Conservation (phyloP, 2,113 vertebrate genomes). For the Chaenogobius annularis region DNA sequence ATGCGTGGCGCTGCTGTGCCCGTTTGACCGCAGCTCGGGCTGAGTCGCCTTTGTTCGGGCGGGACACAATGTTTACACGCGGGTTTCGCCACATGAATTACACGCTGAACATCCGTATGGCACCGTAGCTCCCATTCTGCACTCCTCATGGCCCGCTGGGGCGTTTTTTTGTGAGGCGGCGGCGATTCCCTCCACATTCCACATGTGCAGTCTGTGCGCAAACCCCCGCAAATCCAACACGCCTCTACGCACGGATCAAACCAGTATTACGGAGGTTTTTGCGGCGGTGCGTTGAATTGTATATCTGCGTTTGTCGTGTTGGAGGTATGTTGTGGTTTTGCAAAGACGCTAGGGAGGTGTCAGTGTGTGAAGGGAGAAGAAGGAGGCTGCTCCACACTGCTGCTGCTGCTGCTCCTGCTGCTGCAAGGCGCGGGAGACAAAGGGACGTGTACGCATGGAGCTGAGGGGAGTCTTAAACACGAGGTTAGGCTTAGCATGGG, state of each 20-base stretch:
- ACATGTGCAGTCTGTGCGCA: conserved; percentile 53
- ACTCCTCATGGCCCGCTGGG: conserved; percentile 12
- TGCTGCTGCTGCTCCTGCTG: not conserved
- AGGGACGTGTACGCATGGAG: conserved; percentile 35
- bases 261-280: not conserved
- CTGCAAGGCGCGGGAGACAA: conserved; percentile 33
- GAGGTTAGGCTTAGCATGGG: conserved; percentile 4
- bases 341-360: conserved; percentile 19
- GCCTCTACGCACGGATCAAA: conserved; percentile 7
- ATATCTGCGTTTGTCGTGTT: not conserved
- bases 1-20: conserved; percentile 16
- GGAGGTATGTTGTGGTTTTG: conserved; percentile 12
- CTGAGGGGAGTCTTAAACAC: conserved; percentile 7
- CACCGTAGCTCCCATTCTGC: conserved; percentile 32
- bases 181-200: conserved; percentile 62
- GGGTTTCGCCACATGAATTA: conserved; percentile 18
- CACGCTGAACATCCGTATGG: conserved; percentile 9
- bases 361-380: conserved; percentile 17
- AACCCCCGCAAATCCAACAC: conserved; percentile 20
- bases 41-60: conserved; percentile 30
- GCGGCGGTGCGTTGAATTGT: not conserved
- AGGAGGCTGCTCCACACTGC: conserved; percentile 27
- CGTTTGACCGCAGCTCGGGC: not conserved
- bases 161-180: conserved; percentile 59
- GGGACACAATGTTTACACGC: conserved; percentile 15